Base-by-base conservation (phyloP, 2,797 vertebrate genomes). In the Carduelis carduelis region DNA sequence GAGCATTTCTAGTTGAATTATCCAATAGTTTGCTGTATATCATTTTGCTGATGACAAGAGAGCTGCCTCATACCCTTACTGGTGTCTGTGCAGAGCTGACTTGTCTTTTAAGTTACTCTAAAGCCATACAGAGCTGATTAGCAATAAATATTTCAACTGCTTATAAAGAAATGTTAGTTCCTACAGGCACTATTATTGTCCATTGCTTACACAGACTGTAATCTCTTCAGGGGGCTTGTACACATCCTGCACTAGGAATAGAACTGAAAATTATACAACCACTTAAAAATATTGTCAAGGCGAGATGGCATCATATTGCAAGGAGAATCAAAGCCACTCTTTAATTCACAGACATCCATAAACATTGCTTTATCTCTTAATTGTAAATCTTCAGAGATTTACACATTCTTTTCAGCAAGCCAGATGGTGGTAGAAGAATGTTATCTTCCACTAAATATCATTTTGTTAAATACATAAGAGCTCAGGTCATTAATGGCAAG, bases 91-190 rank as follows among this genome's bases (percentile, higher is more conserved):
- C 68, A 65, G 70, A 79, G 76, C 27, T 93, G 83, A 20, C 68
- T 95, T 71, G 76, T 93, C 95, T 93, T 91, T 94, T 71, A 87
- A 75, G 75, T 76, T 34, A 65, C n/a, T 70, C 24, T 77, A 78
- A 87, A 95, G 37, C 34, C 60, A 47, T 69, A 63, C 53, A 88
- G 28, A 75, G 57, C 34, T 94, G 89, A 95, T 95, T 90, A 88
- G 72, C 70, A 81, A 95, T 94, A 95, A 93, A 93, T 83, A 83
- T 93, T 96, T 96, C 95, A 94, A 35, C 83, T 87, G 65, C 59
- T 96, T 57, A 83, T 95, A 89, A 87, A 87, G 66, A 81, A 81
- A 79, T 91, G 77, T 56, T 55, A 39, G 32, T 83, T 96, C 39
- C 56, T 87, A 56, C 41, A 91, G 53, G 35, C 46, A 72, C 32